Base-by-base conservation (phyloP, 2,113 vertebrate genomes). In the Boleophthalmus pectinirostris region DNA sequence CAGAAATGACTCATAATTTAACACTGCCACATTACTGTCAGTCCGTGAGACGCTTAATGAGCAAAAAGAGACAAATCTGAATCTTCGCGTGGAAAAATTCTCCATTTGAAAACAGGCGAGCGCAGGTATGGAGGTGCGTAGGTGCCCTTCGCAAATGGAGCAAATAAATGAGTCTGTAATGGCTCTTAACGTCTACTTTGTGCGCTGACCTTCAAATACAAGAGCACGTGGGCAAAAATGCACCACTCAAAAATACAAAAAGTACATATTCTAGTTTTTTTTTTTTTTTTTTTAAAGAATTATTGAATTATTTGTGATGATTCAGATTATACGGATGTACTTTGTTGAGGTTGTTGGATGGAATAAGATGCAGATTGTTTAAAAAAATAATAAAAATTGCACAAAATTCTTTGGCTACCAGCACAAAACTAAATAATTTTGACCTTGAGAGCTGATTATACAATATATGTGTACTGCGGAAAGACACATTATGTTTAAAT, bases 131-230 rank as follows among this genome's bases (percentile, higher is more conserved):
- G n/a, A 80, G 79, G 63, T 79, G 70, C 16, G 23, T 70, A 80
- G 81, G 76, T 87, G 82, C 69, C 83, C 85, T 85, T 87, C 11
- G 0, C 72, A 85, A 83, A 86, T 83, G 69, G 38, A 83, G 77
- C 68, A 73, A 79, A 70, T 46, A 80, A 85, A 82, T 70, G 54
- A 73, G 58, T 64, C 68, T 53, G 66, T 77, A 68, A 84, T 84
- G 72, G 81, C 70, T 73, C 54, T 80, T 74, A 78, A 49, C 73
- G 75, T 74, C 68, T 78, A 58, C 58, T 83, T 81, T 79, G 70
- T 23, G 63, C 70, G 70, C 73, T 83, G 68, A 83, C 78, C 78
- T 86, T 82, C 77, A 86, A 54, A 82, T 35, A 70, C 5, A 29
- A 46, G 69, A 33, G 54, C 23, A 47, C 14, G 23, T 25, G 18